These are phyloP conservation scores for Agelas oroides DNA, from an alignment of 37 sponge, comb jelly and placozoan genomes.

Conservation along the genomic window DNA sequence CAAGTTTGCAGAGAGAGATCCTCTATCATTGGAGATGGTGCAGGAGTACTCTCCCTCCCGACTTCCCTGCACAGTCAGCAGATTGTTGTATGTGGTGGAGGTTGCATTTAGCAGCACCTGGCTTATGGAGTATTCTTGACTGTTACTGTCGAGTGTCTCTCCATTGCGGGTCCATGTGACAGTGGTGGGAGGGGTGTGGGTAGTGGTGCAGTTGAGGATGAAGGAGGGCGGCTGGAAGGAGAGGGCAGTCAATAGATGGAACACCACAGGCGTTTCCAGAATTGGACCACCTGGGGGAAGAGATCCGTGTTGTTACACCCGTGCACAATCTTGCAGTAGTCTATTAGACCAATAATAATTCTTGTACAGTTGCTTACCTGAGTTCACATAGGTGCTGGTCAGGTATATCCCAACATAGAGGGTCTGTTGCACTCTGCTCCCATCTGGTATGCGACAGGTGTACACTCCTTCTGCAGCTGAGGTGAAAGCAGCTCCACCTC, in stretches of 20 bases:
- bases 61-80: not conserved
- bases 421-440: not conserved
- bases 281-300: slow-evolving; percentile 32
- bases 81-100: not conserved
- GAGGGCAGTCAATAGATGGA: slow-evolving; percentile 25
- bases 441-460: slow-evolving; percentile 41
- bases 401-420: slow-evolving; percentile 43
- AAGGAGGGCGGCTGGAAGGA: slow-evolving; percentile 29
- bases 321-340: not conserved
- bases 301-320: not conserved
- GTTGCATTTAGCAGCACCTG: not conserved
- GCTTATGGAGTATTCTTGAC: not conserved
- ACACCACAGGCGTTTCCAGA: slow-evolving; percentile 19
- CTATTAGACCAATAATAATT: not conserved
- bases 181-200: slow-evolving; percentile 6
- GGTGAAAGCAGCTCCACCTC: not conserved
- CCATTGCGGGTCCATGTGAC: not conserved
- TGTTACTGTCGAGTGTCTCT: not conserved
- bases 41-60: slow-evolving; percentile 5
- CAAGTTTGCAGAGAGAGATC: not conserved
- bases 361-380: slow-evolving; percentile 9
- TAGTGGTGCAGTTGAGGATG: not conserved
- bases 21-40: not conserved
- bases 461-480: slow-evolving; percentile 40
- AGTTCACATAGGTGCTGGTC: not conserved